phyloP scores from a whole-genome alignment of 2,797 vertebrate species.

The Epinephelus malabaricus region DNA sequence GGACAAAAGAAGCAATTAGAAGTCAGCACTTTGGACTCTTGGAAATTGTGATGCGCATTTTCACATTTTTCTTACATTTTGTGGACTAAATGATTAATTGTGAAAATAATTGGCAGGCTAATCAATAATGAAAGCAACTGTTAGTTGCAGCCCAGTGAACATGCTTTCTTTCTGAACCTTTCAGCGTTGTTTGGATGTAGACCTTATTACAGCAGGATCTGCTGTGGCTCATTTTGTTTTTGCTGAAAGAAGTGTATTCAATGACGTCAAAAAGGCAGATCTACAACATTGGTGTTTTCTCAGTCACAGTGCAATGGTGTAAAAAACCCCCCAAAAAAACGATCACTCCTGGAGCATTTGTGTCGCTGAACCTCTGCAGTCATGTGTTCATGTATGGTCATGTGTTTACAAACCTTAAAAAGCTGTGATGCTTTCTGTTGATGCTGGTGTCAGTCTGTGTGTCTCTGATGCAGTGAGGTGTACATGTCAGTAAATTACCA shows the following conservation, averaged over 20 bases:
- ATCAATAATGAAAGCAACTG: too few relatives aligned
- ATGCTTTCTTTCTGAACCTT: background rate
- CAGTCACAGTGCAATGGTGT: constrained; percentile 35
- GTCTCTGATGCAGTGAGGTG: constrained; percentile 60
- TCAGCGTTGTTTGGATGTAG: constrained; percentile 35
- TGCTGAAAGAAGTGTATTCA: constrained; percentile 14
- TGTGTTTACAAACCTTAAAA: constrained; percentile 71
- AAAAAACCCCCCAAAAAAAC: background rate
- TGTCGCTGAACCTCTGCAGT: constrained; percentile 57
- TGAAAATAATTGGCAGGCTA: too few relatives aligned
- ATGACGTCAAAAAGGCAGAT: constrained; percentile 26
- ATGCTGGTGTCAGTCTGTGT: constrained; percentile 54
- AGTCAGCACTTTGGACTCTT: too few relatives aligned
- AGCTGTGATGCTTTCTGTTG: constrained; percentile 56
- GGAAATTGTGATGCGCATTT: too few relatives aligned
- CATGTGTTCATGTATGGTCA: constrained; percentile 45
- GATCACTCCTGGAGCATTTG: constrained; percentile 56
- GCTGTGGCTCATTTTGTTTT: constrained; percentile 35
- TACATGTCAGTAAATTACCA: constrained; percentile 51
- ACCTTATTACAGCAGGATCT: constrained; percentile 13
- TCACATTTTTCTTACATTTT: too few relatives aligned
- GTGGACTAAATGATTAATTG: too few relatives aligned
- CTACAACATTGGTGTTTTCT: constrained; percentile 47
- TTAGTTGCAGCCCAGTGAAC: background rate
- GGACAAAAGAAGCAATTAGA: too few relatives aligned